Percentiles rank a stretch among this genome's conserved stretches.
phyloP scores from a whole-genome alignment of 2,797 vertebrate genomes.

The Mormyrops attenuatus region DNA sequence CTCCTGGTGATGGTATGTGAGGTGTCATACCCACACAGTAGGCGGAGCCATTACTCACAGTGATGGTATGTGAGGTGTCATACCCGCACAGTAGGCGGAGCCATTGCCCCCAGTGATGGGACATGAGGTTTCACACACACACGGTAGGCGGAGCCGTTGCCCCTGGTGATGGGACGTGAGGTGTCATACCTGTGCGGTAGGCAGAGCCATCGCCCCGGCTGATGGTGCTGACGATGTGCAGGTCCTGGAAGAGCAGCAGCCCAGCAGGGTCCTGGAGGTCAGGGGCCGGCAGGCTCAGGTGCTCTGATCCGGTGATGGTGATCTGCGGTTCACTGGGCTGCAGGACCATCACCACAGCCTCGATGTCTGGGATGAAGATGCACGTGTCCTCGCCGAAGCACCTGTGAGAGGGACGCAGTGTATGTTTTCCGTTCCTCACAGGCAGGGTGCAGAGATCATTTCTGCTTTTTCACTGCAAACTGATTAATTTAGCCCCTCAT shows the following conservation, averaged over 20 bases:
- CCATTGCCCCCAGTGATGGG: conserved; percentile 10
- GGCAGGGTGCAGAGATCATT: not conserved
- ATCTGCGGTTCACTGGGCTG: conserved; percentile 89
- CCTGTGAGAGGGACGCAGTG: conserved; percentile 49
- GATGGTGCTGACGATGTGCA: conserved; percentile 85
- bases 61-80: conserved; percentile 57
- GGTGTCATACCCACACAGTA: not conserved
- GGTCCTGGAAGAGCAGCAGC: conserved; percentile 75
- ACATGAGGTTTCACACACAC: not conserved
- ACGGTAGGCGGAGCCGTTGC: conserved; percentile 30
- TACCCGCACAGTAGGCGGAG: conserved; percentile 58
- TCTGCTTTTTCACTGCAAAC: not conserved
- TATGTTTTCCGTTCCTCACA: not conserved
- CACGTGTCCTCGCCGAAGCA: conserved; percentile 96
- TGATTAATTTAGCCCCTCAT: not conserved
- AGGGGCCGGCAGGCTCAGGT: conserved; percentile 69
- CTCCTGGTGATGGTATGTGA: not conserved
- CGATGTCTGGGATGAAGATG: conserved; percentile 82
- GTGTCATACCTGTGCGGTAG: conserved; percentile 58
- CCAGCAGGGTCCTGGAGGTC: conserved; percentile 70
- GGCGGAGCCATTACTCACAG: conserved; percentile 44
- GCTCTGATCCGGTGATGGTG: conserved; percentile 80
- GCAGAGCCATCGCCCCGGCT: conserved; percentile 60
- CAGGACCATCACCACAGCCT: conserved; percentile 86
- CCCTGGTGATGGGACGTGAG: conserved; percentile 67